A percentile compares a stretch with the other conserved stretches of the same genome.
phyloP scores from a whole-genome alignment of 2,113 vertebrate species.

The Entomyzon cyanotis region DNA sequence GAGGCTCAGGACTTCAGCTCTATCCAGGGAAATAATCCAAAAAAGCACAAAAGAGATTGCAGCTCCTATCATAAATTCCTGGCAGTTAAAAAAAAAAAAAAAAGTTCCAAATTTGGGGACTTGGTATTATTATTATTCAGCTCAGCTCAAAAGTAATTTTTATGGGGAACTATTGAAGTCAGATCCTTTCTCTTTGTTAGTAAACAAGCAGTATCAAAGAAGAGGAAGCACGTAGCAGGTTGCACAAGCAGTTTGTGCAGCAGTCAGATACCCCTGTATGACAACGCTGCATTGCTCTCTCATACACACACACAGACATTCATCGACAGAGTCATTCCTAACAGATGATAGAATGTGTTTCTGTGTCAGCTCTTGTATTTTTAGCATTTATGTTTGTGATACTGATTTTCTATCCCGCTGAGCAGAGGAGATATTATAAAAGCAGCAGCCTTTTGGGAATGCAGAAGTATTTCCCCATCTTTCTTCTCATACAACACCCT shows the following conservation, averaged over 20 bases:
- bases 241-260: not conserved
- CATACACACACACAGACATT: not conserved
- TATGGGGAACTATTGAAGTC: not conserved
- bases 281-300: not conserved
- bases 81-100: not conserved
- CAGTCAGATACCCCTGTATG: fast-evolving
- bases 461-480: not conserved
- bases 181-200: not conserved
- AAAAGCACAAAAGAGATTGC: not conserved
- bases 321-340: not conserved
- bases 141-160: not conserved
- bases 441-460: not conserved
- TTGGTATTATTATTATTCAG: not conserved
- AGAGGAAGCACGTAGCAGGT: not conserved
- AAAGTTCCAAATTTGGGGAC: not conserved
- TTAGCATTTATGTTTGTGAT: not conserved
- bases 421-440: not conserved
- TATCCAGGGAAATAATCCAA: not conserved
- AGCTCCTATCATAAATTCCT: not conserved
- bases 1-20: not conserved
- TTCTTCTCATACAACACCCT: not conserved
- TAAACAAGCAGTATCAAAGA: not conserved
- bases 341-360: slow-evolving; percentile 41
- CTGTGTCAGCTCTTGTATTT: slow-evolving; percentile 26
- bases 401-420: not conserved